Evolutionary conservation across 1,140 invertebrate species (phyloP).

Genomic region (Drosophila hydei): DNA sequence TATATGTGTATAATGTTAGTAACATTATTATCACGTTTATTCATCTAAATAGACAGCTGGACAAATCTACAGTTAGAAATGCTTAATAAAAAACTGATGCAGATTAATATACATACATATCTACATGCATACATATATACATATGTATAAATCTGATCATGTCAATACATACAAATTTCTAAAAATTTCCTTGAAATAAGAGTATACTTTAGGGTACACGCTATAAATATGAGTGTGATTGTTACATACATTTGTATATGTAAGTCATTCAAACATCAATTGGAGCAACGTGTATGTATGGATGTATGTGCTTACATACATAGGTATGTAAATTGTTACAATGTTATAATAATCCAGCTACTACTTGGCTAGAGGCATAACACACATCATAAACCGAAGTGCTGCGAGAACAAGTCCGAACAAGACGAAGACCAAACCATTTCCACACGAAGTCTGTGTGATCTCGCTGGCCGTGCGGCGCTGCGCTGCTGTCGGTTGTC

Average conservation of each 20-base stretch:
- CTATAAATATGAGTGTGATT: too few species aligned
- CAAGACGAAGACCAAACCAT: conserved; percentile 26
- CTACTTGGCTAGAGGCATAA: conserved; percentile 43
- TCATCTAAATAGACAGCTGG: too few species aligned
- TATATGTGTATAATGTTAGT: too few species aligned
- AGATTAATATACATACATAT: not conserved
- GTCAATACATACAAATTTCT: not conserved
- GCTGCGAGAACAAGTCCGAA: conserved; percentile 40
- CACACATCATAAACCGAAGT: conserved; percentile 51
- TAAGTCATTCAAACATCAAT: not conserved
- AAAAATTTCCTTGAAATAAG: conserved; percentile 3
- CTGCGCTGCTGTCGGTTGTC: conserved; percentile 23
- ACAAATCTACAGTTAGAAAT: not conserved
- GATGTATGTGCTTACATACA: conserved; percentile 7
- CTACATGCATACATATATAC: not conserved
- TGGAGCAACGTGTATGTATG: too few species aligned
- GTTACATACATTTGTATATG: not conserved
- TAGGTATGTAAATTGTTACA: conserved; percentile 30
- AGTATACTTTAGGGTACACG: not conserved
- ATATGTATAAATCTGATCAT: not conserved
- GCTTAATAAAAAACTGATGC: not conserved
- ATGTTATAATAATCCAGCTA: conserved; percentile 34
- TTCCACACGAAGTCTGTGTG: conserved; percentile 31
- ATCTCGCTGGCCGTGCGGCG: conserved; percentile 36
- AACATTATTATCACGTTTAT: too few species aligned